Evolutionary conservation across 2,888 invertebrate genomes (phyloP), one percentile per base, ranked within the genome.

Genomic region (Drosophila crucigera): DNA sequence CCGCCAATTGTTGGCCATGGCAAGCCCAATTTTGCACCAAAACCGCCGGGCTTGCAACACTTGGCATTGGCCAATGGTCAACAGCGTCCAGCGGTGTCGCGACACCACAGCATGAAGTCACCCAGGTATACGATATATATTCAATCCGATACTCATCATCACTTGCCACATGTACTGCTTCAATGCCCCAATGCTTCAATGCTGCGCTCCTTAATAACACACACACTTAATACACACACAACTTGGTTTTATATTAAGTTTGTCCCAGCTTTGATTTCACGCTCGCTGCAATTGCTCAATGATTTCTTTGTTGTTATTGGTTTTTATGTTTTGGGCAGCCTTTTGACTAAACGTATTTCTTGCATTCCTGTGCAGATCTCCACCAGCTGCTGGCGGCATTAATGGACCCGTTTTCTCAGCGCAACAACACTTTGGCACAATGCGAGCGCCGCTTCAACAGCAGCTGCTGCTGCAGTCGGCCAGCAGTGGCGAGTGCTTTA

Each of bases 21-120:
- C 61, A 98, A 97, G 93, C 97, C 97, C 30, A 95, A 96, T 92
- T 93, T 97, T 80, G 97, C 97, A 33, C 97, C 97, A 2, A 97
- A 97, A 93, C 97, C 97, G 30, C 97, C 97, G 11, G 94, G 94
- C 82, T 83, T 95, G 55, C 93, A 93, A 72, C 91, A 93, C 54
- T 80, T 93, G 80, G 94, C 94, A 66, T 73, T 92, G 71, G 91
- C 89, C 65, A 92, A 92, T 84, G 92, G 92, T 63, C 92, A 92
- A 72, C 92, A 91, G 75, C 92, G 92, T 68, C 90, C 93, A 69
- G 89, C 94, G 50, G 96, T 97, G 5, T 95, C 95, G 14, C 94
- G 97, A 74, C 96, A 97, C 81, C 97, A 97, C 92, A 97, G 97
- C 92, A 97, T 97, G 97, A 95, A 97, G 92, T 95, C 96, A 83